Evolutionary conservation across 2,113 vertebrate species (phyloP).

Genomic region (Microtus oregoni): DNA sequence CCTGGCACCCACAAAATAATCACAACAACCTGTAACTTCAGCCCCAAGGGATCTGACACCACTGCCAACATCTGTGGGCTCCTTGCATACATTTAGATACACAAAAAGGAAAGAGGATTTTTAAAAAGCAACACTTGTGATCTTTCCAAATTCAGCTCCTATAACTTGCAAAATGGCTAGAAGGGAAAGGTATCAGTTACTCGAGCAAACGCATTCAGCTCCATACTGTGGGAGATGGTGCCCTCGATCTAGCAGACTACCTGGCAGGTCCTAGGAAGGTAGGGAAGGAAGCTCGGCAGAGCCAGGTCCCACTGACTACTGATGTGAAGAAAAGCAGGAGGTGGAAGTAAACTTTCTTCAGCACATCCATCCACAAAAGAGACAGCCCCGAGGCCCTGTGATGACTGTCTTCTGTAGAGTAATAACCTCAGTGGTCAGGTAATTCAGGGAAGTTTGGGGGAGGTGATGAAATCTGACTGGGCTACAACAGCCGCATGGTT

Average conservation of each 20-base stretch:
- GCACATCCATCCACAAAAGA: background rate
- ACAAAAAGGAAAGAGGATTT: background rate
- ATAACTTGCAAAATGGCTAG: background rate
- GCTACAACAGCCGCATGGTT: background rate
- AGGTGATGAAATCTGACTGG: background rate
- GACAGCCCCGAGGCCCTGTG: rapidly evolving
- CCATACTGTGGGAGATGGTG: too few relatives aligned
- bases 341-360: background rate
- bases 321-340: background rate
- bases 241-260: background rate
- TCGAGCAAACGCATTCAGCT: background rate
- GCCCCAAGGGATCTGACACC: background rate
- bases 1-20: background rate
- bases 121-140: background rate
- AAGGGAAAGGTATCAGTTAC: background rate
- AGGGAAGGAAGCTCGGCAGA: background rate
- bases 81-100: background rate
- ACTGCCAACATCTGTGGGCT: background rate
- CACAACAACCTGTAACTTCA: background rate
- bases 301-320: background rate
- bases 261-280: background rate
- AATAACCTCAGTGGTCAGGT: background rate
- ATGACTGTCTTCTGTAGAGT: background rate
- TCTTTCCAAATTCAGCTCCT: background rate
- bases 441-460: background rate